Conservation (phyloP, 2,113 vertebrate genomes). For the Burhinus oedicnemus region DNA sequence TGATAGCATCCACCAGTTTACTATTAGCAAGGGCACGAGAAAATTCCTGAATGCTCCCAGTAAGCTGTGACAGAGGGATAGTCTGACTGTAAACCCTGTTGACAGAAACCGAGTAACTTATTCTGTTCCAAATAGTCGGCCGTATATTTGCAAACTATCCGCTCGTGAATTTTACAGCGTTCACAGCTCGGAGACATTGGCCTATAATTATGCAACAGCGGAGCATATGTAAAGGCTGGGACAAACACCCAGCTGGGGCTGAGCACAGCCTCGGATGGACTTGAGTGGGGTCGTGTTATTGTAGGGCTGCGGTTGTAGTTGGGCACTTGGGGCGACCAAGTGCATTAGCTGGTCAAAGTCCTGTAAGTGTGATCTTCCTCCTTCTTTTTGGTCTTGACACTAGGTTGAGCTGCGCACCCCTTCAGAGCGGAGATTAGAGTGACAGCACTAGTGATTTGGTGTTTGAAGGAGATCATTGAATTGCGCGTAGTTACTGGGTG, state of each 20-base stretch:
- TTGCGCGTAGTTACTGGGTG: background rate
- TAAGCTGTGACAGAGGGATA: background rate
- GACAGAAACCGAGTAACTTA: background rate
- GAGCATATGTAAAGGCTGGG: background rate
- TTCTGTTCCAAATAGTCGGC: background rate
- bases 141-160: constrained; percentile 12
- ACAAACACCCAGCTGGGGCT: background rate
- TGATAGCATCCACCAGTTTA: background rate
- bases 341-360: background rate
- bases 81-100: background rate
- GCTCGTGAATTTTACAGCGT: background rate
- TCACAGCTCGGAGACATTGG: background rate
- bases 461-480: background rate
- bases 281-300: background rate
- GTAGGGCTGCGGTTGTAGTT: background rate
- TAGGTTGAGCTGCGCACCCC: background rate
- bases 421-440: background rate
- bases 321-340: background rate
- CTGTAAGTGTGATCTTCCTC: background rate
- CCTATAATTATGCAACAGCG: background rate
- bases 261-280: background rate
- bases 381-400: background rate
- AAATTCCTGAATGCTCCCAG: background rate
- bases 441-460: background rate
- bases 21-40: background rate